Evolutionary conservation across 1,140 invertebrate species (phyloP).

Genomic region (Cyclargus thomasi): DNA sequence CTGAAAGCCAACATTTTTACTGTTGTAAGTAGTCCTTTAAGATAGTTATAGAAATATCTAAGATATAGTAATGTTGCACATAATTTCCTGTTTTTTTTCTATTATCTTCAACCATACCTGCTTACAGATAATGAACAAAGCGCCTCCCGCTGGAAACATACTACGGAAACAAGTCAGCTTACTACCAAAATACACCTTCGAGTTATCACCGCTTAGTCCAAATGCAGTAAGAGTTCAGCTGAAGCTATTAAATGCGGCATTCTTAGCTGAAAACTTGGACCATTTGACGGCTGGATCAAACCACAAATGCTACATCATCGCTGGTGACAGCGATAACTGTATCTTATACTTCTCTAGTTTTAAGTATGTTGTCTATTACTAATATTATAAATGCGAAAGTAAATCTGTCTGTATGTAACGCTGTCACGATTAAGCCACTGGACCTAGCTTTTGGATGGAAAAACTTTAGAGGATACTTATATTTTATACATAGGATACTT

Average conservation of each 20-base stretch:
- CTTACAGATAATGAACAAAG: constrained; percentile 68
- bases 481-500: no score
- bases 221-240: constrained; percentile 42
- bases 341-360: constrained; percentile 52
- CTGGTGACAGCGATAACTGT: constrained; percentile 73
- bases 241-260: constrained; percentile 48
- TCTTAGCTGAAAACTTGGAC: constrained; percentile 50
- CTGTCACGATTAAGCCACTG: no score
- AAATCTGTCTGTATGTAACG: no score
- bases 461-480: no score
- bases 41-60: no score
- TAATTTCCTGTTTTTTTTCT: no score
- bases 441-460: no score
- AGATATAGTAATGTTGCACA: no score
- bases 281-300: constrained; percentile 51
- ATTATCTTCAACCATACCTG: background rate
- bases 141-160: constrained; percentile 61
- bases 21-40: no score
- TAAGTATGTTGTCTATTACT: constrained; percentile 31
- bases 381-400: no score
- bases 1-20: no score
- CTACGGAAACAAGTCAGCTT: constrained; percentile 62
- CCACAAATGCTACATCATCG: constrained; percentile 63
- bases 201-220: constrained; percentile 40
- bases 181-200: constrained; percentile 62